Evolutionary conservation across 2,888 invertebrate genomes (phyloP).

Genomic region (Gnatocerus cornutus): DNA sequence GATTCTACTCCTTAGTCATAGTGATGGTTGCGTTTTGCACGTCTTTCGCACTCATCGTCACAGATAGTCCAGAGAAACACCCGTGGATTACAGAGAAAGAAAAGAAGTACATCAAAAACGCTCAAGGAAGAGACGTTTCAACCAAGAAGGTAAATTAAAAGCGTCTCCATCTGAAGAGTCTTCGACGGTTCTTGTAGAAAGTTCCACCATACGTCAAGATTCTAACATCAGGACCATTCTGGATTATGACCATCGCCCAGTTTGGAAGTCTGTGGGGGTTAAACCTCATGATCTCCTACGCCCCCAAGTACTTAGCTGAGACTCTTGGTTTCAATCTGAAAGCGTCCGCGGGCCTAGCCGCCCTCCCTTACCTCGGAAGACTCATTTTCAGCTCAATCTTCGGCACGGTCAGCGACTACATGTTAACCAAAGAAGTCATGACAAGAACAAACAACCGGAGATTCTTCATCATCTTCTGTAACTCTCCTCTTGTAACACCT

Average conservation of each 20-base stretch:
- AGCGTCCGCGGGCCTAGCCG: constrained; percentile 58
- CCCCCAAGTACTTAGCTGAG: constrained; percentile 58
- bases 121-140: constrained; percentile 56
- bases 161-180: no score
- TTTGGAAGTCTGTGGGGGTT: constrained; percentile 60
- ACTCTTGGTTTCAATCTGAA: constrained; percentile 59
- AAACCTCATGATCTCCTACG: constrained; percentile 54
- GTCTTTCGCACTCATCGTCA: constrained; percentile 78
- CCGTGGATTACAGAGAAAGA: constrained; percentile 77
- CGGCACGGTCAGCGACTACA: constrained; percentile 58
- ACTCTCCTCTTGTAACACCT: constrained; percentile 34
- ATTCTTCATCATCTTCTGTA: constrained; percentile 61
- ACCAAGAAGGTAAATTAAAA: constrained; percentile 57
- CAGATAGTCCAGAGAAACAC: constrained; percentile 78
- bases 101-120: constrained; percentile 74
- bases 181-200: no score
- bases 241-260: constrained; percentile 55
- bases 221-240: constrained; percentile 55
- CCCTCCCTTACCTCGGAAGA: constrained; percentile 59
- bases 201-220: constrained; percentile 57
- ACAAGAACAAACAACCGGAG: constrained; percentile 57
- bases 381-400: constrained; percentile 57
- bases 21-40: constrained; percentile 74
- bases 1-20: constrained; percentile 78
- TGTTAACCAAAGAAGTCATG: constrained; percentile 54